These are phyloP conservation scores for Andrena bucephala DNA, from an alignment of 2,888 invertebrate genomes.

Conservation along the genomic window DNA sequence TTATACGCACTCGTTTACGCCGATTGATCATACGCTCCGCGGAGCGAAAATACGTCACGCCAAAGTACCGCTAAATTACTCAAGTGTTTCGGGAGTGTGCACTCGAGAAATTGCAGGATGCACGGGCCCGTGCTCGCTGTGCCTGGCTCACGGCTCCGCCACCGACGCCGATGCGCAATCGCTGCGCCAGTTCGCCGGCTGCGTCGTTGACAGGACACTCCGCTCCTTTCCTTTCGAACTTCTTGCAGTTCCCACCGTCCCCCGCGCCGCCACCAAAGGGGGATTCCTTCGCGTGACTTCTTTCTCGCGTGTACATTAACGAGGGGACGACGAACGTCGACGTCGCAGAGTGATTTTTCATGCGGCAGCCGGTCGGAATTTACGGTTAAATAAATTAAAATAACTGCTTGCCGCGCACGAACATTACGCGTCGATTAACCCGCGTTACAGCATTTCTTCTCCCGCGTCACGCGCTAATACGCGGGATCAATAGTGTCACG, in stretches of 20 bases:
- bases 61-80: conserved; percentile 74
- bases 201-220: conserved; percentile 13
- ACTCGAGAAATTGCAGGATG: conserved; percentile 74
- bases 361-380: neutral
- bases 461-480: too few species aligned
- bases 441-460: neutral
- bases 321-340: neutral
- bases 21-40: conserved; percentile 72
- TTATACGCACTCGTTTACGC: conserved; percentile 69
- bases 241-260: neutral
- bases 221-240: neutral
- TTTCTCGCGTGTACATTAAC: neutral
- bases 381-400: neutral
- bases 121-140: conserved; percentile 57
- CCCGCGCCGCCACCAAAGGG: neutral
- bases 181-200: conserved; percentile 6
- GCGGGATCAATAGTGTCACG: conserved; percentile 10
- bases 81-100: conserved; percentile 70
- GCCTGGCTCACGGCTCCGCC: conserved; percentile 15
- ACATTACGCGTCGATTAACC: neutral
- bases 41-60: conserved; percentile 73
- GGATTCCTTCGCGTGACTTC: neutral
- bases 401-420: neutral
- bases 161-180: conserved; percentile 33
- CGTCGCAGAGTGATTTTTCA: conserved; percentile 1